These are phyloP conservation scores for Ariolimax columbianus DNA, from an alignment of 2,888 invertebrate genomes.

Conservation along the genomic window DNA sequence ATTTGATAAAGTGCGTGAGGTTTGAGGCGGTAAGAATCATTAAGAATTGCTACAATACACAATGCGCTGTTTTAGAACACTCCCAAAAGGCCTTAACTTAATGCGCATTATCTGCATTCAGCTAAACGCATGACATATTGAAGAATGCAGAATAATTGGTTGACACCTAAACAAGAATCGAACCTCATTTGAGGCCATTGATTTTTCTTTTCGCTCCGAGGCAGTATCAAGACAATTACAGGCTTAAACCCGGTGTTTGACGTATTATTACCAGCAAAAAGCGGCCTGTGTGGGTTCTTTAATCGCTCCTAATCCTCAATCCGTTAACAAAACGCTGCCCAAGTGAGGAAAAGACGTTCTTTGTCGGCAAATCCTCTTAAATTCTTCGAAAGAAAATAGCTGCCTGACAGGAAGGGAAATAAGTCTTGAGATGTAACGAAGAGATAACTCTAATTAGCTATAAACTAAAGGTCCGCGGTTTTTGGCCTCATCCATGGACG, in stretches of 20 bases:
- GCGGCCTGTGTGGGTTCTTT: conserved; percentile 17
- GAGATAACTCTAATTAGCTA: conserved; percentile 51
- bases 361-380: conserved; percentile 36
- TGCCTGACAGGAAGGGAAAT: conserved; percentile 27
- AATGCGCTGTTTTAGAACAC: background rate
- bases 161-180: conserved; percentile 7
- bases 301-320: conserved; percentile 22
- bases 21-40: background rate
- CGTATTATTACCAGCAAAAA: conserved; percentile 22
- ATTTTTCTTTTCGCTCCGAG: conserved; percentile 16
- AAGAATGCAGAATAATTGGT: conserved; percentile 19
- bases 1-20: background rate
- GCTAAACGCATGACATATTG: background rate
- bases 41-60: background rate
- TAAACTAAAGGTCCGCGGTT: conserved; percentile 45
- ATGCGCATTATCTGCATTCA: conserved; percentile 23
- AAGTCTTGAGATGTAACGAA: conserved; percentile 43
- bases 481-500: conserved; percentile 25
- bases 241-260: conserved; percentile 37
- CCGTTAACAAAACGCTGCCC: conserved; percentile 25
- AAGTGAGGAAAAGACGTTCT: conserved; percentile 26
- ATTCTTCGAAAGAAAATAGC: conserved; percentile 31
- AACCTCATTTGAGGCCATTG: conserved; percentile 19
- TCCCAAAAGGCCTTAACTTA: background rate
- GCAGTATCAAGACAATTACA: conserved; percentile 30